Evolutionary conservation across 2,888 invertebrate genomes (phyloP), one percentile per base, ranked within the genome.

Genomic region (Heliconius sara): DNA sequence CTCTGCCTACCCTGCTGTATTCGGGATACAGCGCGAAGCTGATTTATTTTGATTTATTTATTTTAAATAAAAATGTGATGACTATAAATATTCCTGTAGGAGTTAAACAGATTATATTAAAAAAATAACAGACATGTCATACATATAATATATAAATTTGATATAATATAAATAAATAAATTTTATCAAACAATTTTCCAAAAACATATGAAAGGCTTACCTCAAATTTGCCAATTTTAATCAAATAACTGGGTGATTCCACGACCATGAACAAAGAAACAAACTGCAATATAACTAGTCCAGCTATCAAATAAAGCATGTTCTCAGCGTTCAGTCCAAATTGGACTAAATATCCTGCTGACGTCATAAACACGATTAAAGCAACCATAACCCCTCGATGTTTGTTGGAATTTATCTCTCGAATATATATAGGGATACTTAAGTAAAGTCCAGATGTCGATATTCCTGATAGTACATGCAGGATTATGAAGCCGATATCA

Each of bases 231-330:
- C 89, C 89, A 57, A 81, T 85, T 88, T 88, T 91, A 73, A 94
- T 89, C 80, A 91, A 87, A 83, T 89, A 94, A 65, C 89, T 87
- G 0, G 94, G 94, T 0, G 92, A 91, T 78, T 94, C 94, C 2
- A 91, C 83, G 70, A 92, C 84, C 60, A 89, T 82, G 72, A 89
- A 78, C 63, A 93, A 85, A 4, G 89, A 84, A 0, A 92, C 67
- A 2, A 92, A 86, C 83, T 93, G 92, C 0, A 89, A 67, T 78
- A 88, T 85, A 52, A 93, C 90, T 72, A 92, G 63, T 0, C 85
- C 91, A 12, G 91, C 86, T 88, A 92, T 89, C 34, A 91, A 30
- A 76, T 90, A 92, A 78, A 91, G 83, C 79, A 91, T 85, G 3
- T 86, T 84, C 71, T 93, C 93, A 4, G 85, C 78, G 5, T 82